Conservation (phyloP, 2,113 vertebrate species). For the Mohoua ochrocephala region DNA sequence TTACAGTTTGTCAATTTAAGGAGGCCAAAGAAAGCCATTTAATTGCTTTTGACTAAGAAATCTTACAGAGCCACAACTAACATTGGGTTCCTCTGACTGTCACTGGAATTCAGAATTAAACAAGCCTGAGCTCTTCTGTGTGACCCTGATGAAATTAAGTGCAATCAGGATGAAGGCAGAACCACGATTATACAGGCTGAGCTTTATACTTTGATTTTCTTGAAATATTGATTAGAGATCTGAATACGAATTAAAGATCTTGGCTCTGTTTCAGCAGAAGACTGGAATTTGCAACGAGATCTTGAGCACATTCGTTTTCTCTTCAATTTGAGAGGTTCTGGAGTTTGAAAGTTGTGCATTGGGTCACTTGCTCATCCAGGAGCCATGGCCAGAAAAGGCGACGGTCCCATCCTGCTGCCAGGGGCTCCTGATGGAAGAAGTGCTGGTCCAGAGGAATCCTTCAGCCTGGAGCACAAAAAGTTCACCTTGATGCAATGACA, state of each 20-base stretch:
- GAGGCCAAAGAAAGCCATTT: background rate
- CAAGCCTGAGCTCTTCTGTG: background rate
- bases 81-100: background rate
- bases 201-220: background rate
- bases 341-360: background rate
- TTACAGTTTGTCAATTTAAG: background rate
- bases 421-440: background rate
- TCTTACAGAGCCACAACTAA: background rate
- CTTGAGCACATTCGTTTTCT: background rate
- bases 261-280: background rate
- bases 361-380: background rate
- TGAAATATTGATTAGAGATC: background rate
- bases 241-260: slow-evolving; percentile 14
- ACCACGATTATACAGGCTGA: background rate
- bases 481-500: background rate
- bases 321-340: background rate
- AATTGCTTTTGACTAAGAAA: background rate
- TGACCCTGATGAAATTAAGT: background rate
- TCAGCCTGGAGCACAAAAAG: background rate
- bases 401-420: fast-evolving
- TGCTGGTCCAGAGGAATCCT: background rate
- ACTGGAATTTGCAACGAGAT: background rate
- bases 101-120: slow-evolving; percentile 9
- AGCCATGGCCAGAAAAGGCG: fast-evolving
- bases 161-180: background rate